Evolutionary conservation across 2,113 vertebrate species (phyloP).

Genomic region (Gambusia affinis): DNA sequence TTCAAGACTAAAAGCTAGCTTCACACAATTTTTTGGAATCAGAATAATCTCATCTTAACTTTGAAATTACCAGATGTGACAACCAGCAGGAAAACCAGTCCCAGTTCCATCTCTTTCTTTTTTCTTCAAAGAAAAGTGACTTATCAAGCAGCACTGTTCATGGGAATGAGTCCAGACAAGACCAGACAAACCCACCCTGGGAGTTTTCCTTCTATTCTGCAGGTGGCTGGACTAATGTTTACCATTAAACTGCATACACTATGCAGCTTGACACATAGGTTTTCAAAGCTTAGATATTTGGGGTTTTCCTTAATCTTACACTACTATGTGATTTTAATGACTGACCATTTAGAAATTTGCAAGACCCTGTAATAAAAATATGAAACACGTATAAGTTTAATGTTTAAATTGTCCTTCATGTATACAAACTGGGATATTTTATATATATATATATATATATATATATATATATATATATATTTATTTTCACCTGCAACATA

Average conservation of each 20-base stretch:
- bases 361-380: background rate
- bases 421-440: background rate
- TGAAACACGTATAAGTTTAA: background rate
- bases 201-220: slow-evolving; percentile 39
- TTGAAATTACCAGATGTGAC: slow-evolving; percentile 54
- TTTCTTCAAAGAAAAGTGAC: background rate
- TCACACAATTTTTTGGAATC: background rate
- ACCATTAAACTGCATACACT: background rate
- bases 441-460: too few relatives aligned
- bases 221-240: slow-evolving; percentile 23
- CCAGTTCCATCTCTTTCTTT: slow-evolving; percentile 45
- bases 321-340: background rate
- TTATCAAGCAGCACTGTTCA: slow-evolving; percentile 40
- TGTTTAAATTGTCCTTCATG: background rate
- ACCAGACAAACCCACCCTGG: slow-evolving; percentile 27
- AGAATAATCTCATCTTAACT: background rate
- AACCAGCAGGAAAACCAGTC: slow-evolving; percentile 45
- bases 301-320: background rate
- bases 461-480: too few relatives aligned
- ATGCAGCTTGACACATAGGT: background rate
- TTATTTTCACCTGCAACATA: background rate
- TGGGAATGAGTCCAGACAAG: slow-evolving; percentile 13
- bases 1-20: background rate
- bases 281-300: background rate
- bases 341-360: background rate